Evolutionary conservation across 1,140 invertebrate genomes (phyloP), one percentile per base, ranked within the genome.

Genomic region (Pectinophora gossypiella): DNA sequence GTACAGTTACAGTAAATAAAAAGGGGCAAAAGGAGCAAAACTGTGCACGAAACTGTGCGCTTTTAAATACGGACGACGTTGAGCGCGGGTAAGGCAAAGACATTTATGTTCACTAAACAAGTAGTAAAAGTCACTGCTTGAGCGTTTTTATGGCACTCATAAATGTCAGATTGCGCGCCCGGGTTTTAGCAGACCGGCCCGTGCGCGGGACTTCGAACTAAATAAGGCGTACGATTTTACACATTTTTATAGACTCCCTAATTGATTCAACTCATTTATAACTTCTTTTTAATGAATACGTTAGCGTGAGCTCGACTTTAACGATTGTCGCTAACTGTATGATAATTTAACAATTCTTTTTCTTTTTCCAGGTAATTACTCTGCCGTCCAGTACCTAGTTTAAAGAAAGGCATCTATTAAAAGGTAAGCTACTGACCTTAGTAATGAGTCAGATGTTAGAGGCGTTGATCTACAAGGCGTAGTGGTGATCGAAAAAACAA

Each of bases 41-140:
- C 74, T 73, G 63, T 57, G 70, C 83, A 78, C 74, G 79, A 85
- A 82, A 84, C 77, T 78, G 72, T 78, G 73, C 73, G 77, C 81
- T 85, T 87, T 86, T 87, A 87, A 87, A 87, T 87, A 85, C 81
- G 79, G 73, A 70, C 72, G 83, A 87, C 76, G 76, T 73, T 78
- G 76, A 76, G 69, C 83, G 76, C 75, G 79, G 76, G 78, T 61
- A 80, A 85, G 74, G 84, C 75, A 78, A 83, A 85, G 87, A 89
- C 87, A 88, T 89, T 89, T 89, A 89, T 89, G 87, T 88, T 87
- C 86, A 88, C 86, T 88, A 88, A 88, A 89, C 87, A 89, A 89
- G 87, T 88, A 89, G 85, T 89, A 89, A 89, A 89, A 89, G 87
- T 89, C 87, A 88, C 85, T 85, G 77, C 85, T 89, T 87, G 85